phyloP scores from a whole-genome alignment of 2,113 vertebrate genomes.

The Alethe castanea region DNA sequence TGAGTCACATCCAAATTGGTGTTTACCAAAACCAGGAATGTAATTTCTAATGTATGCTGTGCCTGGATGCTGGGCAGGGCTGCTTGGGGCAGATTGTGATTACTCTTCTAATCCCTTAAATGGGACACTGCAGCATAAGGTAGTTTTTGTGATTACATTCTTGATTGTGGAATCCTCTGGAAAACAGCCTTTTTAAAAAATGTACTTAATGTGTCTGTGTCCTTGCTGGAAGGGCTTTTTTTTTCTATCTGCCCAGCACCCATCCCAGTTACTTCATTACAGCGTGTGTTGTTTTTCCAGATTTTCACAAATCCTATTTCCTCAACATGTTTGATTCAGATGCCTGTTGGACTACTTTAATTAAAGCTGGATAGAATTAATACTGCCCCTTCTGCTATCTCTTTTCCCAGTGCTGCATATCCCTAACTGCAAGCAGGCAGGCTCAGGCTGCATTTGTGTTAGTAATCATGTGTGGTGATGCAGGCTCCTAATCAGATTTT shows the following conservation, averaged over 20 bases:
- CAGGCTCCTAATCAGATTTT: background rate
- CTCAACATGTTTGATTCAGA: background rate
- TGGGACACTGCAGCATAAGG: constrained; percentile 36
- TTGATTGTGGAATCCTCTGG: background rate
- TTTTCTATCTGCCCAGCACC: background rate
- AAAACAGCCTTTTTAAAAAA: background rate
- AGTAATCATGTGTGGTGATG: background rate
- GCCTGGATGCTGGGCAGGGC: background rate
- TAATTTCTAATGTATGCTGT: background rate
- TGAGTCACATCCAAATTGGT: background rate
- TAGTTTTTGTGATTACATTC: constrained; percentile 7
- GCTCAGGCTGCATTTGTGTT: background rate
- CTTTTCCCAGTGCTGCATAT: background rate
- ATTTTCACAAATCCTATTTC: background rate
- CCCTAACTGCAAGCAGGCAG: background rate
- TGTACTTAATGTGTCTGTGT: background rate
- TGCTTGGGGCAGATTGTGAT: constrained; percentile 46
- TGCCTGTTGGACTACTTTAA: background rate
- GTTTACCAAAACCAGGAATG: background rate
- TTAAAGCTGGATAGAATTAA: constrained; percentile 6
- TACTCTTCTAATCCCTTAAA: constrained; percentile 48
- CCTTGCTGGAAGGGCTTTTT: background rate
- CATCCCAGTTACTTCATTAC: background rate
- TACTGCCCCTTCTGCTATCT: background rate
- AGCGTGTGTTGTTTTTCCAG: background rate